Base-by-base conservation (phyloP, 2,113 vertebrate genomes). In the Lepisosteus oculatus region DNA sequence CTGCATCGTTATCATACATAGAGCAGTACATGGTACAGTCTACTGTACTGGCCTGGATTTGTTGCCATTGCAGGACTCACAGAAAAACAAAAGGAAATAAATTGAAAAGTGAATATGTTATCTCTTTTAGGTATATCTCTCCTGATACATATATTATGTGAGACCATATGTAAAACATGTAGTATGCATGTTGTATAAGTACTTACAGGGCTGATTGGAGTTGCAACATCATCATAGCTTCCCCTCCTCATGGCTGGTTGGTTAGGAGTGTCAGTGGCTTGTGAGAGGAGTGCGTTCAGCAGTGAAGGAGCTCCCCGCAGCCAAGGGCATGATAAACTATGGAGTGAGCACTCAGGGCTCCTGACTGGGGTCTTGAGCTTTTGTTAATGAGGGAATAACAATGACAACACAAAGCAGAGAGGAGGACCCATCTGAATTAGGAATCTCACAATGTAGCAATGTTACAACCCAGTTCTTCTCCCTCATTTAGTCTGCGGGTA, bases 131-230 rank as follows among this genome's bases (percentile, higher is more conserved):
- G 29, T 29, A 29, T 29, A 29, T 29, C 29, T 29, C 29, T 29
- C 29, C 29, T 29, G 29, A 29, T 29, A 29, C 29, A 29, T 29
- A 29, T 29, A 29, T 29, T 29, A 29, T 29, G 29, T 29, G 29
- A 29, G 29, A 29, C 29, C 29, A 29, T 29, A 29, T 29, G 29
- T 29, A 29, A 29, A 29, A 29, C 29, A 29, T 29, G 29, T 29
- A 29, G 29, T 29, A 29, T 29, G 29, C 29, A 29, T 29, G 29
- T 29, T 29, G 29, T 29, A 29, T 29, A 4, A 74, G 56, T 75
- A 92, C 92, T 93, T 71, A 93, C 90, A 12, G 75, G 81, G 64
- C 73, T 83, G 42, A 87, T 79, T 15, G 88, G 76, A 14, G 74
- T 61, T 0, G 74, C 72, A 7, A 85, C 72, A 0, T 83, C 86